These are phyloP conservation scores for Lagria hirta DNA, from an alignment of 2,888 invertebrate genomes.

Conservation along the genomic window DNA sequence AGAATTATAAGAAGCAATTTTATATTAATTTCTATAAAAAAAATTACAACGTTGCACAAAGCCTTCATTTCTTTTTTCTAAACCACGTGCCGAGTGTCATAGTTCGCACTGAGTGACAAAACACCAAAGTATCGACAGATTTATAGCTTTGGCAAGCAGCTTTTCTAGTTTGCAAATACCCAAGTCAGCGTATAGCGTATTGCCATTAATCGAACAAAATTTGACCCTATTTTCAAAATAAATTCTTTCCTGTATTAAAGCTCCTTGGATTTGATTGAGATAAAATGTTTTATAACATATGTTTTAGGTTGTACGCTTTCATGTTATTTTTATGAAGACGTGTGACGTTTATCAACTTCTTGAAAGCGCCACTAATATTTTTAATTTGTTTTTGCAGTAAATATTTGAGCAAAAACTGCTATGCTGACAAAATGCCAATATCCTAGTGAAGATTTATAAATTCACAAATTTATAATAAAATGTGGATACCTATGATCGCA, in stretches of 20 bases:
- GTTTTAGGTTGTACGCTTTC: conserved; percentile 14
- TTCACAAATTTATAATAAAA: too few relatives aligned
- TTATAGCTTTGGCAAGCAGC: conserved; percentile 11
- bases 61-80: too few relatives aligned
- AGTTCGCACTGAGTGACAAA: conserved; percentile 2
- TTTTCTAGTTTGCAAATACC: conserved; percentile 3
- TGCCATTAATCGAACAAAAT: conserved; percentile 7
- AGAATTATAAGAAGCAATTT: too few relatives aligned
- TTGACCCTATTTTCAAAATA: not conserved
- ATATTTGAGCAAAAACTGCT: too few relatives aligned
- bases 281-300: conserved; percentile 6
- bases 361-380: conserved; percentile 3
- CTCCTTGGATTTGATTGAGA: conserved; percentile 10
- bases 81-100: too few relatives aligned
- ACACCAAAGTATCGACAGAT: conserved; percentile 11
- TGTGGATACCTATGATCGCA: too few relatives aligned
- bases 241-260: not conserved
- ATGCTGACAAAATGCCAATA: too few relatives aligned
- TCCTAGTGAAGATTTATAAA: too few relatives aligned
- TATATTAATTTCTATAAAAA: too few relatives aligned
- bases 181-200: too few relatives aligned
- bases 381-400: too few relatives aligned
- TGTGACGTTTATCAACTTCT: conserved; percentile 10
- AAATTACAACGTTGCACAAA: too few relatives aligned
- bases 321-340: conserved; percentile 17